Evolutionary conservation across 2,888 invertebrate genomes (phyloP).

Genomic region (Argyresthia albistria): DNA sequence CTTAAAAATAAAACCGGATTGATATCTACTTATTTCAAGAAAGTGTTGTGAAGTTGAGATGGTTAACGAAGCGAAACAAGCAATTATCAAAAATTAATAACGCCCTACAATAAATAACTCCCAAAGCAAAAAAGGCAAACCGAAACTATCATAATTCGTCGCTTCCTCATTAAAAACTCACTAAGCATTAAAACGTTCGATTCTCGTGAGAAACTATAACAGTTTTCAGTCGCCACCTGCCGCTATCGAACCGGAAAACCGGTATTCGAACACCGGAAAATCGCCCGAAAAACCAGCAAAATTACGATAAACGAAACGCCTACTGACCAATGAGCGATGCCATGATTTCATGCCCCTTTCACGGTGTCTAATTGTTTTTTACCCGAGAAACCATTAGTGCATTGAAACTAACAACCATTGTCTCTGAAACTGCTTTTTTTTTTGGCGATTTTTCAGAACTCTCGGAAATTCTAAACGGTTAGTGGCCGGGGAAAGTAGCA

Average conservation of each 20-base stretch:
- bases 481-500: too few relatives aligned
- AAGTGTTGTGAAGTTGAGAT: neutral
- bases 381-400: slow-evolving; percentile 46
- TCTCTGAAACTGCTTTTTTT: slow-evolving; percentile 12
- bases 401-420: slow-evolving; percentile 48
- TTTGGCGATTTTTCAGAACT: too few relatives aligned
- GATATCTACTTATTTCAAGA: too few relatives aligned
- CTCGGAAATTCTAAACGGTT: too few relatives aligned
- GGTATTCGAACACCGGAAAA: slow-evolving; percentile 65
- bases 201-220: slow-evolving; percentile 60
- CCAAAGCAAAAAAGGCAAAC: slow-evolving; percentile 20
- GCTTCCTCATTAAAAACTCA: slow-evolving; percentile 44
- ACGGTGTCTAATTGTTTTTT: slow-evolving; percentile 43
- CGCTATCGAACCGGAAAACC: slow-evolving; percentile 57
- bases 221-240: slow-evolving; percentile 45
- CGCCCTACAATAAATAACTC: neutral
- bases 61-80: neutral
- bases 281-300: slow-evolving; percentile 56
- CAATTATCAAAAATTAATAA: neutral
- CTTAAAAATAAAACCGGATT: too few relatives aligned
- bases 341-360: slow-evolving; percentile 52
- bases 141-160: slow-evolving; percentile 29
- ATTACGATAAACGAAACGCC: slow-evolving; percentile 52
- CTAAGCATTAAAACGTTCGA: slow-evolving; percentile 36
- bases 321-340: slow-evolving; percentile 35